These are phyloP conservation scores for Bujurquina vittata DNA, from an alignment of 2,113 vertebrate genomes.

Conservation along the genomic window DNA sequence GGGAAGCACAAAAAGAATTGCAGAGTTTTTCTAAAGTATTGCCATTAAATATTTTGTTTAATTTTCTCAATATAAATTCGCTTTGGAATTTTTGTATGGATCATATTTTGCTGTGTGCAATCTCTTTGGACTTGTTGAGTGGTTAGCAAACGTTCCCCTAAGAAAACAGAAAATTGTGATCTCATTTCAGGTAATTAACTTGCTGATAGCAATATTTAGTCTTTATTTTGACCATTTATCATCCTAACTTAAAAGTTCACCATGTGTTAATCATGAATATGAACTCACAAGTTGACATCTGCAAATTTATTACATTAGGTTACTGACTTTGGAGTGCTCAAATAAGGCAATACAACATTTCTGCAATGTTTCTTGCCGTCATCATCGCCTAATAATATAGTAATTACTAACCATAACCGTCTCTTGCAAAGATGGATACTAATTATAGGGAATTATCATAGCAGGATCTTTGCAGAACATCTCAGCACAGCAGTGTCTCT, in stretches of 20 bases:
- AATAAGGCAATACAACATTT: background rate
- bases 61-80: background rate
- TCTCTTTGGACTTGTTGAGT: background rate
- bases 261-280: background rate
- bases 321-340: background rate
- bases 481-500: background rate
- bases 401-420: background rate
- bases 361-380: background rate
- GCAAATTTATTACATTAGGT: background rate
- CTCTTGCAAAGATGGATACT: background rate
- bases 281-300: background rate
- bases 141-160: background rate
- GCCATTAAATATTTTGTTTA: background rate
- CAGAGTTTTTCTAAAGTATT: background rate
- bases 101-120: background rate
- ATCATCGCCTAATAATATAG: background rate
- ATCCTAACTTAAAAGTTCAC: background rate
- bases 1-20: background rate
- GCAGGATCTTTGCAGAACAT: background rate
- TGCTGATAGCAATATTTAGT: background rate
- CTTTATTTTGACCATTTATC: background rate
- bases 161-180: background rate
- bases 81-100: background rate
- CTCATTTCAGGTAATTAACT: no score
- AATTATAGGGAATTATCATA: background rate